These are phyloP conservation scores for Myoxocephalus aenaeus DNA, from an alignment of 2,797 vertebrate species.

Conservation along the genomic window DNA sequence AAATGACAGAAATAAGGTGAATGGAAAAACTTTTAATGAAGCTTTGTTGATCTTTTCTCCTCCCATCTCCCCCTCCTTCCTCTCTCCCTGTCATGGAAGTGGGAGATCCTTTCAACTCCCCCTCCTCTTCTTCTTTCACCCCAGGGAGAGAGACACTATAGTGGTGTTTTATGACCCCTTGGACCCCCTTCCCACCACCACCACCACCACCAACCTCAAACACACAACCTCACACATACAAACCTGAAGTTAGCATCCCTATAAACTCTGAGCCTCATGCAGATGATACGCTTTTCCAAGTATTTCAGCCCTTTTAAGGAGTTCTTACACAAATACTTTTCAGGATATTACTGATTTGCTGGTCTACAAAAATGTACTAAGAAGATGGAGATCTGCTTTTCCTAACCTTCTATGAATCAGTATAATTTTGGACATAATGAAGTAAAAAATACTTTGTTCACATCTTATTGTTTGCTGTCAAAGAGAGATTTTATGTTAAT, in stretches of 20 bases:
- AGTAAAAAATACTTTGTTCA: background rate
- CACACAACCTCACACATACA: constrained; percentile 60
- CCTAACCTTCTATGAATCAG: background rate
- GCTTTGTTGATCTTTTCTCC: constrained; percentile 63
- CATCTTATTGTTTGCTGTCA: background rate
- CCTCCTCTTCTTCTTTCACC: constrained; percentile 60
- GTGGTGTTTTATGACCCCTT: constrained; percentile 79
- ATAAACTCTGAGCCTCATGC: constrained; percentile 10
- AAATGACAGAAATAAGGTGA: constrained; percentile 37
- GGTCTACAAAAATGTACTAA: background rate
- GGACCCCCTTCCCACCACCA: constrained; percentile 58
- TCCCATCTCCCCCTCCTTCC: constrained; percentile 54
- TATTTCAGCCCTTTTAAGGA: constrained; percentile 10
- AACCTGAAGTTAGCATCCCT: constrained; percentile 45
- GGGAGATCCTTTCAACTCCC: constrained; percentile 80
- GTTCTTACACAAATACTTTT: background rate
- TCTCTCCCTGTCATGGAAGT: constrained; percentile 74
- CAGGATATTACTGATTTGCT: background rate
- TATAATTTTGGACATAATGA: background rate
- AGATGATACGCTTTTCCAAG: background rate
- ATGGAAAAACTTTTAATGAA: constrained; percentile 42
- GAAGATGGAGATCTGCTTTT: background rate
- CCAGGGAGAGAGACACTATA: constrained; percentile 79
- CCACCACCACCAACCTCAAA: constrained; percentile 48
- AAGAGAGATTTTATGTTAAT: background rate